A percentile compares a stretch with the other conserved stretches of the same genome.
These are phyloP conservation scores for Sebastes kiyomatsui DNA, from an alignment of 2,797 vertebrate genomes.

Conservation along the genomic window DNA sequence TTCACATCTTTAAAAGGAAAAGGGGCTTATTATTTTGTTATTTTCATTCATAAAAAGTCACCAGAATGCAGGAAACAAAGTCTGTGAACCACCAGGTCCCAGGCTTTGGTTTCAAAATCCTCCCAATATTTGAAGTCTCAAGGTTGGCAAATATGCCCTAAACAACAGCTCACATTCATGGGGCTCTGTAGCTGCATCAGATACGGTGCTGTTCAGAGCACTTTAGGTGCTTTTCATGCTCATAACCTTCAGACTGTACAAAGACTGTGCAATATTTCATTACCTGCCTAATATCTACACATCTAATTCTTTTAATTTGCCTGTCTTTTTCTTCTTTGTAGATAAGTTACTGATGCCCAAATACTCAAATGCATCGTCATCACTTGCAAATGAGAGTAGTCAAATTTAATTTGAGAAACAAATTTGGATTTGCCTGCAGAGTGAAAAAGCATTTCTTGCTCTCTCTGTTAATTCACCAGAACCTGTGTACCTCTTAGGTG, in stretches of 20 bases:
- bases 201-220: background rate
- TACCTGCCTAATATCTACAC: background rate
- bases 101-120: no score
- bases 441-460: background rate
- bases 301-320: background rate
- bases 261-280: background rate
- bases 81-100: no score
- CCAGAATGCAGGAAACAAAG: background rate
- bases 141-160: no score
- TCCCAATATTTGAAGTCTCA: no score
- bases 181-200: background rate
- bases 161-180: background rate
- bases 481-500: background rate
- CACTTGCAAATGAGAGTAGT: slow-evolving; percentile 22
- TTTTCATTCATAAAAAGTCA: background rate
- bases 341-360: background rate
- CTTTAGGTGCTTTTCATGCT: no score
- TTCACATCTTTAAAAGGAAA: background rate
- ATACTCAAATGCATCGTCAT: background rate
- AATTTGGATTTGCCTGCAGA: slow-evolving; percentile 4
- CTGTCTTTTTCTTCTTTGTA: background rate
- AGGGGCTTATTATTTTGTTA: background rate
- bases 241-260: background rate
- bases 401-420: slow-evolving; percentile 35
- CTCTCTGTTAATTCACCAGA: background rate